Base-by-base conservation (phyloP, 2,888 invertebrate species). In the Liodrosophila aerea region DNA sequence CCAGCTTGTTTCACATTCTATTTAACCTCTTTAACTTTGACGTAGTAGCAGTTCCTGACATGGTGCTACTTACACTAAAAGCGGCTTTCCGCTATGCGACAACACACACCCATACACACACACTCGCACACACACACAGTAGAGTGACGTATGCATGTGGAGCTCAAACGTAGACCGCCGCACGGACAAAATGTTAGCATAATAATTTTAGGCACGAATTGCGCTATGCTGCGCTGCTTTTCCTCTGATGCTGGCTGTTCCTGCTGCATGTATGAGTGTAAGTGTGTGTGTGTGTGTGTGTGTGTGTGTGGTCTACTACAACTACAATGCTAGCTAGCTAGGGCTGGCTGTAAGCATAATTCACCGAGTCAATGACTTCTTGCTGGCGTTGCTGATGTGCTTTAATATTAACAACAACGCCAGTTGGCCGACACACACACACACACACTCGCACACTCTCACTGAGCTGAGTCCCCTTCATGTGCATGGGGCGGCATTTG, bases 351-450 rank as follows among this genome's bases (percentile, higher is more conserved):
- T 82, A 75, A 75, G 82, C 85, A 85, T 85, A 87, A 85, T 85
- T 86, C 85, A 87, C 82, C 80, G 82, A 88, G 88, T 87, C 87
- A 87, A 87, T 87, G 87, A 88, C 87, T 87, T 88, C 84, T 87
- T 86, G 86, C 83, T 86, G 82, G 85, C 81, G 83, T 84, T 77
- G 85, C 82, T 85, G 76, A 85, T 86, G 82, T 81, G 82, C 78
- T 85, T 85, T 86, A 86, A 82, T 87, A 87, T 83, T 76, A 87
- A 86, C 86, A 87, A 76, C 80, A 80, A 59, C 75, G 58, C 43
- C 68, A 72, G 59, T 69, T 66, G 60, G 59, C 66, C 49, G 54
- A 40, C 41, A 60, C 46, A 61, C 46, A 65, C 56, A 37, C 43
- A 52, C 36, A 50, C 16, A 41, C 18, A 31, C 46, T 36, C 27